These are phyloP conservation scores for Dioctria linearis DNA, from an alignment of 2,888 invertebrate species.

Conservation along the genomic window DNA sequence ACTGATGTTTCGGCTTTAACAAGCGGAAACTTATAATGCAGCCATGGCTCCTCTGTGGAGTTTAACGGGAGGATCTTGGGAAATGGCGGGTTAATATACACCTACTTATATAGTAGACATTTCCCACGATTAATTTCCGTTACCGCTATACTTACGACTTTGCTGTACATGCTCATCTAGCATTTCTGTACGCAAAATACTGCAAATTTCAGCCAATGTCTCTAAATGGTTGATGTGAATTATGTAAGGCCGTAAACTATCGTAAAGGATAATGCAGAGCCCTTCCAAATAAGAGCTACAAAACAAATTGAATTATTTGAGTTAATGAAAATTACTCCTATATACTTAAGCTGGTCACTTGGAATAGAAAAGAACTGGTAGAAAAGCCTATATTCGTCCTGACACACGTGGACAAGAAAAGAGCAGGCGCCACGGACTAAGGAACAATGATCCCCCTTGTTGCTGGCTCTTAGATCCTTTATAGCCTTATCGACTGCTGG, in stretches of 20 bases:
- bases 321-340: not conserved
- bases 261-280: slow-evolving; percentile 91
- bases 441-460: slow-evolving; percentile 85
- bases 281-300: slow-evolving; percentile 84
- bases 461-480: slow-evolving; percentile 76
- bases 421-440: slow-evolving; percentile 90
- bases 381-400: slow-evolving; percentile 94
- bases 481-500: slow-evolving; percentile 82
- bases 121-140: too few species aligned
- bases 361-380: slow-evolving; percentile 88
- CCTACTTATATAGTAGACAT: too few species aligned
- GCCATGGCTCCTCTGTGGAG: too few species aligned
- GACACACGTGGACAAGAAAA: slow-evolving; percentile 91
- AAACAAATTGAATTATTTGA: slow-evolving; percentile 5
- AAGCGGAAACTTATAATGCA: too few species aligned
- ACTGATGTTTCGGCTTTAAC: too few species aligned
- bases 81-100: too few species aligned
- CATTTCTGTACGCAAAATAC: slow-evolving; percentile 92
- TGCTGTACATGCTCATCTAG: slow-evolving; percentile 91
- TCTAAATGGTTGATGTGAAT: slow-evolving; percentile 98
- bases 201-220: slow-evolving; percentile 96
- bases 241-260: slow-evolving; percentile 91
- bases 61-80: too few species aligned
- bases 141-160: slow-evolving; percentile 76
- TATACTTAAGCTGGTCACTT: slow-evolving; percentile 78